Base-by-base conservation (phyloP, 2,113 vertebrate genomes). In the Nanorana parkeri region DNA sequence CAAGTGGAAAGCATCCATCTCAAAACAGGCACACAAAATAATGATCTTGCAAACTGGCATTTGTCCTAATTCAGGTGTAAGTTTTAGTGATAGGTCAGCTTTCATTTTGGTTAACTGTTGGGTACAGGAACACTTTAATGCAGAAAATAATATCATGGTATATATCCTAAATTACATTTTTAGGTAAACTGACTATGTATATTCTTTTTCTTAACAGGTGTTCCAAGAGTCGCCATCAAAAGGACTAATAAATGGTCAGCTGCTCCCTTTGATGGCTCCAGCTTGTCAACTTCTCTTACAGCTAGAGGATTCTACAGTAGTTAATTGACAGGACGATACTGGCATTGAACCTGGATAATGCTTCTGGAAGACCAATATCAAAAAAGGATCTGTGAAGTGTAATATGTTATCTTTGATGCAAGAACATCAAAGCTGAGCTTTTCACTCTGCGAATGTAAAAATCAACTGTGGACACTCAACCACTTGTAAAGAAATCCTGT, bases 401-500 rank as follows among this genome's bases (percentile, higher is more conserved):
- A 54, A 8, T 3, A 54, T 54, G 23, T 71, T 32, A 47, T 69
- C 51, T 52, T 47, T 24, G 68, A 36, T 69, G 68, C 23, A 71
- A 71, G 54, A 54, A n/a, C 20, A 4, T 56, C 51, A 58, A 55
- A 17, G 28, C 28, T 36, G 54, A 74, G 26, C 13, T 54, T 64
- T 71, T 81, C 68, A 75, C 16, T 56, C 55, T 47, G 74, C 15
- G 51, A 75, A 72, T 80, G 67, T 64, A 81, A 73, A 68, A 63
- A 26, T 71, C 68, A 61, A 81, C 8, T 19, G 54, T 75, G 69
- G 51, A 82, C 69, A 75, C 56, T 64, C 21, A 82, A 74, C 80
- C 71, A 74, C 69, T 82, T 82, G 69, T 75, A 66, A 66, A 80
- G 28, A 75, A 73, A 67, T 54, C 80, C 80, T 82, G 80, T 82